These are phyloP conservation scores for Geotrypetes seraphini DNA, from an alignment of 2,797 vertebrate genomes.

Conservation along the genomic window DNA sequence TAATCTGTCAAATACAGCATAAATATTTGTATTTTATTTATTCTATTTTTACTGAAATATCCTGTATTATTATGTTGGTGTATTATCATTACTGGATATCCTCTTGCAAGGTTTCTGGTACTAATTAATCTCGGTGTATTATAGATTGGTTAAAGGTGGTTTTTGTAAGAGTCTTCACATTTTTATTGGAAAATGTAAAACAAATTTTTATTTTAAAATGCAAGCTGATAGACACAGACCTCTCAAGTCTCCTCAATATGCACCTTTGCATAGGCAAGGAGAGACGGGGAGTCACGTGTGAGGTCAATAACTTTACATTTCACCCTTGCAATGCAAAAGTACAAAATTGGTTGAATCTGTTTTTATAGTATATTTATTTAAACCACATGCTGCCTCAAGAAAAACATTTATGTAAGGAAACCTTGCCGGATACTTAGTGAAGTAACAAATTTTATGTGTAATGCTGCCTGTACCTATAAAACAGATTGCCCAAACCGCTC, in stretches of 20 bases:
- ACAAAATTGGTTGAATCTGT: slow-evolving; percentile 15
- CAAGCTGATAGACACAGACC: slow-evolving; percentile 32
- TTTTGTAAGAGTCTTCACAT: slow-evolving; percentile 55
- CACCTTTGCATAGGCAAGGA: slow-evolving; percentile 16
- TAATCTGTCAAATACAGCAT: slow-evolving; percentile 60
- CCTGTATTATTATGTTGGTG: slow-evolving; percentile 67
- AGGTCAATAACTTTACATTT: slow-evolving; percentile 8
- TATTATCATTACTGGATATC: slow-evolving; percentile 49
- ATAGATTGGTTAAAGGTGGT: slow-evolving; percentile 30
- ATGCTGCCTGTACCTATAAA: background rate
- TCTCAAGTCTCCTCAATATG: slow-evolving; percentile 2
- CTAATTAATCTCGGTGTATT: slow-evolving; percentile 42
- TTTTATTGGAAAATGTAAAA: slow-evolving; percentile 53
- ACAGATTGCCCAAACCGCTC: no score
- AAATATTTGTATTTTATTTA: slow-evolving; percentile 98
- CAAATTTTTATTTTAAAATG: slow-evolving; percentile 34
- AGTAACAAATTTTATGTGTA: background rate
- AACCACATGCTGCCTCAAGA: slow-evolving; percentile 3
- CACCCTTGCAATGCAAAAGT: slow-evolving; percentile 19
- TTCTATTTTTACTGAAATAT: slow-evolving; percentile 95
- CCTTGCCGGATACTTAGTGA: no score
- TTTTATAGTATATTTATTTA: slow-evolving; percentile 25
- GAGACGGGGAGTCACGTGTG: slow-evolving; percentile 1
- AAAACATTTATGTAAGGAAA: no score
- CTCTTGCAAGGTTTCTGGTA: slow-evolving; percentile 44